These are phyloP conservation scores for Leptodactylus fallax DNA, from an alignment of 2,797 vertebrate genomes.

Conservation along the genomic window DNA sequence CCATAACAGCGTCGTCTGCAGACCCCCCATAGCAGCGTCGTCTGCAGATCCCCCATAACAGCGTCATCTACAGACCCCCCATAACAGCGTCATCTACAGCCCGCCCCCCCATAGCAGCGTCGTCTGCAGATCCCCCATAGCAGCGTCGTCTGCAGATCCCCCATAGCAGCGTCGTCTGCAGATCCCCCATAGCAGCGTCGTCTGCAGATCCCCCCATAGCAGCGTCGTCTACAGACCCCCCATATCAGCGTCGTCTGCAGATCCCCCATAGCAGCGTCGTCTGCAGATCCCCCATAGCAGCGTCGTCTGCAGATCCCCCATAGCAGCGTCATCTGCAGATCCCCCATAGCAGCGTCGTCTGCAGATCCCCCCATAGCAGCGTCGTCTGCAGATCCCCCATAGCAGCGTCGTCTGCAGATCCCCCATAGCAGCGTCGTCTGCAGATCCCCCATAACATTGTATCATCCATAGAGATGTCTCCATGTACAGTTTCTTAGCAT, in stretches of 20 bases:
- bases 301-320: neutral
- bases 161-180: neutral
- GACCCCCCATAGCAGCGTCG: neutral
- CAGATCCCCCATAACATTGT: neutral
- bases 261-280: neutral
- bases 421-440: neutral
- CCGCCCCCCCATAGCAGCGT: neutral
- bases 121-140: neutral
- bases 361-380: neutral
- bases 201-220: neutral
- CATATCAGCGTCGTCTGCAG: neutral
- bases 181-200: neutral
- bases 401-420: neutral
- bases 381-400: neutral
- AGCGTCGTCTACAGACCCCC: neutral
- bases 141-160: neutral
- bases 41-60: neutral
- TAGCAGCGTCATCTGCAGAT: neutral
- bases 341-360: neutral
- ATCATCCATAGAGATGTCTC: neutral
- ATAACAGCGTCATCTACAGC: neutral
- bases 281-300: neutral
- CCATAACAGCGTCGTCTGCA: neutral
- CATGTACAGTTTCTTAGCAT: too few relatives aligned
- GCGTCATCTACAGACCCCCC: neutral